Evolutionary conservation across 2,888 invertebrate species (phyloP).

Genomic region (Sceliomorpha sp.): DNA sequence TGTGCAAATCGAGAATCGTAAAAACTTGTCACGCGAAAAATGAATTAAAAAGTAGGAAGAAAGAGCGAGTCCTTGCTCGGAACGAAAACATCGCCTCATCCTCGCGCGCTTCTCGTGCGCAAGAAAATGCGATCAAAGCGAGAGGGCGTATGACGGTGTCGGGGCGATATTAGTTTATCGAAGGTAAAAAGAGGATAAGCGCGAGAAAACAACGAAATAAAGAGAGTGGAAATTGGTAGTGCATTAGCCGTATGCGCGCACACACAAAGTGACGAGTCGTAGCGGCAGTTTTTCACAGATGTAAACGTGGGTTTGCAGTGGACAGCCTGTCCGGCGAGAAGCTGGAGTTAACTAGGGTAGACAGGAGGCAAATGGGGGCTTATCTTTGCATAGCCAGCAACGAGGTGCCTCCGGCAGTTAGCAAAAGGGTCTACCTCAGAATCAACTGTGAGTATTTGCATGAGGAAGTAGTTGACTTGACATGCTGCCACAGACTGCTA

Average conservation of each 20-base stretch:
- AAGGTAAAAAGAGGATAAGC: not conserved
- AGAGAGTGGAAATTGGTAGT: not conserved
- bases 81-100: no score
- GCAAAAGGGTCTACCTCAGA: constrained; percentile 82
- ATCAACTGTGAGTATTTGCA: constrained; percentile 85
- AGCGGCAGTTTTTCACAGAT: constrained; percentile 61
- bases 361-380: constrained; percentile 87
- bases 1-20: no score
- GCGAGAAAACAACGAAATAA: not conserved
- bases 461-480: constrained; percentile 44
- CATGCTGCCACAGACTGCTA: constrained; percentile 26
- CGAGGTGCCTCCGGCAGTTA: constrained; percentile 87
- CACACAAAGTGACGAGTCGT: not conserved
- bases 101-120: no score
- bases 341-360: constrained; percentile 80
- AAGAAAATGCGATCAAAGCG: no score
- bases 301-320: constrained; percentile 82
- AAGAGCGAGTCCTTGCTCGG: no score
- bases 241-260: not conserved
- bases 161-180: not conserved
- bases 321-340: constrained; percentile 84
- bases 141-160: not conserved
- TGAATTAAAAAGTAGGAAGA: no score
- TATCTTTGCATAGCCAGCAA: constrained; percentile 89
- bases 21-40: no score